These are phyloP conservation scores for Augiades crinisus DNA, from an alignment of 2,888 invertebrate genomes.

Conservation along the genomic window DNA sequence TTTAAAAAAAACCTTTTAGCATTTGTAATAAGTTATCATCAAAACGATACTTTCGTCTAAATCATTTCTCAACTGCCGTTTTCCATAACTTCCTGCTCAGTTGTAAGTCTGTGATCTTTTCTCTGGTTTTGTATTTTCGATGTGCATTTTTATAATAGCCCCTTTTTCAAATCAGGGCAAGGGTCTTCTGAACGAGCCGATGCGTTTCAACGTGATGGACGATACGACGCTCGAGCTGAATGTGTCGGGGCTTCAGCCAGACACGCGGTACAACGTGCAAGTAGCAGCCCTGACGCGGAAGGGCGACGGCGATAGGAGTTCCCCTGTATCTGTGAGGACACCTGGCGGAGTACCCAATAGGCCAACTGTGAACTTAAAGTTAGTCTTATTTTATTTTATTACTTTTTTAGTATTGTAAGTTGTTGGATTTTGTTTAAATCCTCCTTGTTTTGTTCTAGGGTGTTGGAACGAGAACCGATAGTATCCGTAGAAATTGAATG, in stretches of 20 bases:
- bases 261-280: constrained; percentile 96
- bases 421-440: no score
- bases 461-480: constrained; percentile 92
- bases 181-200: constrained; percentile 91
- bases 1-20: no score
- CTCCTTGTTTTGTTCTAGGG: constrained; percentile 76
- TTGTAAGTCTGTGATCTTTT: no score
- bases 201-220: constrained; percentile 92
- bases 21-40: no score
- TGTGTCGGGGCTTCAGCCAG: constrained; percentile 95
- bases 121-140: no score
- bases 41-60: no score
- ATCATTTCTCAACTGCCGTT: no score
- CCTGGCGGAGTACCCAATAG: constrained; percentile 96
- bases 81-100: no score
- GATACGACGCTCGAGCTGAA: constrained; percentile 89
- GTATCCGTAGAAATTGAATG: constrained; percentile 96
- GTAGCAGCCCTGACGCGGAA: constrained; percentile 97
- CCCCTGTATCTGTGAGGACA: constrained; percentile 92
- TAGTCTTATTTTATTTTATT: no score
- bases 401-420: no score
- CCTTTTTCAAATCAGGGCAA: constrained; percentile 81
- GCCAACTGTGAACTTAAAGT: constrained; percentile 91
- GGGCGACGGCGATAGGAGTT: constrained; percentile 97
- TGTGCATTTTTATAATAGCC: no score